phyloP scores from a whole-genome alignment of 2,797 vertebrate species.

The Spinus pinus region DNA sequence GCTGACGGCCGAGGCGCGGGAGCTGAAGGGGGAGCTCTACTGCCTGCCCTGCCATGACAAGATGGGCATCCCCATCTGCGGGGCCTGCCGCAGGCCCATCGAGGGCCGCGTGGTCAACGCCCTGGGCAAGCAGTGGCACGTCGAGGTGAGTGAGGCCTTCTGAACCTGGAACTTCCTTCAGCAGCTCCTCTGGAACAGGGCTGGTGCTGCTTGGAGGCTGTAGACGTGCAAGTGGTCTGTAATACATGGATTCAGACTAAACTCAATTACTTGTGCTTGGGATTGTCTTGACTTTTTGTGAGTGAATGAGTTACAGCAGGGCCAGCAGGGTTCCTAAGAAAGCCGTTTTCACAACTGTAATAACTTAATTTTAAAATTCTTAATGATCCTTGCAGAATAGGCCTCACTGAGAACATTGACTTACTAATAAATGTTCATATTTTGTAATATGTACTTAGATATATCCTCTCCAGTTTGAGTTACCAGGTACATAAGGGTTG shows the following conservation, averaged over 20 bases:
- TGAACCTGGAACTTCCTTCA: neutral
- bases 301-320: neutral
- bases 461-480: neutral
- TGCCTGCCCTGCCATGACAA: slow-evolving; percentile 80
- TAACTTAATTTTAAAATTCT: neutral
- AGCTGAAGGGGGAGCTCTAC: slow-evolving; percentile 78
- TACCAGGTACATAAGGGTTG: neutral
- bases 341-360: neutral
- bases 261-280: accelerated
- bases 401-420: neutral
- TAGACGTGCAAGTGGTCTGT: neutral
- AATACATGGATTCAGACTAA: neutral
- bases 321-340: neutral
- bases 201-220: neutral
- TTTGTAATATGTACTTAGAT: neutral
- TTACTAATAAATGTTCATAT: neutral
- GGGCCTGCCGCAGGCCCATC: slow-evolving; percentile 78
- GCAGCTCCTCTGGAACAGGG: neutral
- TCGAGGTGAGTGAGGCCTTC: slow-evolving; percentile 75
- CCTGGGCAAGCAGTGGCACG: slow-evolving; percentile 79
- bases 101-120: slow-evolving; percentile 79
- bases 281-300: neutral
- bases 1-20: slow-evolving; percentile 76
- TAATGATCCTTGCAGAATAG: neutral
- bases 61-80: slow-evolving; percentile 80